Evolutionary conservation across 2,797 vertebrate species (phyloP), one percentile per base, ranked within the genome.

Genomic region (Tamandua tetradactyla): DNA sequence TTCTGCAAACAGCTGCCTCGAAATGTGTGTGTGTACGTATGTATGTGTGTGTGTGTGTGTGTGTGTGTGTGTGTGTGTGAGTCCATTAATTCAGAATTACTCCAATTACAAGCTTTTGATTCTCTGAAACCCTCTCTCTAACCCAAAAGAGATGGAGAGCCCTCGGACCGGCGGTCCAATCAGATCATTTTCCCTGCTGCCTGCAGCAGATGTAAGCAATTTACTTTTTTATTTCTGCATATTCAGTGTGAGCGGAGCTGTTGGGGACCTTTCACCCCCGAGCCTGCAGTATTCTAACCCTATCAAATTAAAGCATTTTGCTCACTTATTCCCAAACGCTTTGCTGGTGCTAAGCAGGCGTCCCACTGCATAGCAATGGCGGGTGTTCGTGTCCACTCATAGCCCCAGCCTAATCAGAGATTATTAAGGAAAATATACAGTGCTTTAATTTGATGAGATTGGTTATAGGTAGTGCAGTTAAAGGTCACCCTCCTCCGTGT

Each of bases 241-340:
- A 99, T 99, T 99, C 99, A 99, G 99, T 99, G 99, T 98, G 99
- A 99, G 99, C 99, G 99, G 99, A 98, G 99, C 99, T 99, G 99
- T 98, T 98, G 98, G 98, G 98, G 99, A 99, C 99, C 99, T 99
- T 97, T 99, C 98, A 99, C 99, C 99, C 98, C 44, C 83, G 98
- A 99, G 99, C 99, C 99, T 99, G 99, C 99, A 99, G 99, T 99
- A 99, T 99, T 99, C 99, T 99, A 99, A 99, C 99, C 99, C 99
- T 99, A 99, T 99, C 99, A 99, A 99, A 99, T 99, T 99, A 99
- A 99, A 99, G 99, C 99, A 99, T 99, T 99, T 99, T 99, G 99
- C 99, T 99, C 99, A 99, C 99, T 99, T 99, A 99, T 99, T 99
- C 99, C 99, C 99, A 97, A 99, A 99, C 98, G 99, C 99, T 99